Conservation (phyloP, 1,140 invertebrate genomes). For the Cheumatopsyche charites region DNA sequence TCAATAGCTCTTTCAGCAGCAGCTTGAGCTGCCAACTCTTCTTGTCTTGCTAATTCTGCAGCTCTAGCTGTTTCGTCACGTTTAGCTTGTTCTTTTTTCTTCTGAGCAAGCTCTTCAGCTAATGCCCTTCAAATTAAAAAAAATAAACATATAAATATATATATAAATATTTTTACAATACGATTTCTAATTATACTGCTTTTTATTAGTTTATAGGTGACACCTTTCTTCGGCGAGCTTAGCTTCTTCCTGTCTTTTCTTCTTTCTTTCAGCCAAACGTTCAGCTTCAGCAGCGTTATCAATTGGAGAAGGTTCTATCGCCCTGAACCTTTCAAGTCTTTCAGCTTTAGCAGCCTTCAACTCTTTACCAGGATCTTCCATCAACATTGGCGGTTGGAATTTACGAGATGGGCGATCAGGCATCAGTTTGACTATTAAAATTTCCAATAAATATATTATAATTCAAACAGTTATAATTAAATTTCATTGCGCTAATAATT, state of each 20-base stretch:
- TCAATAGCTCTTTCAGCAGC: conserved; percentile 56
- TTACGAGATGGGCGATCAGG: conserved; percentile 68
- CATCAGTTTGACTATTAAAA: conserved; percentile 63
- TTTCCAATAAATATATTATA: neutral
- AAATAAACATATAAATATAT: neutral
- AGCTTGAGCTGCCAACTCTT: conserved; percentile 55
- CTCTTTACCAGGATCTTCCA: conserved; percentile 63
- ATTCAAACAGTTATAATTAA: too few relatives aligned
- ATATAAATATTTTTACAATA: neutral
- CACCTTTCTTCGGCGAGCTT: conserved; percentile 68
- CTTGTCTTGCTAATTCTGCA: conserved; percentile 55
- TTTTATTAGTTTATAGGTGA: neutral
- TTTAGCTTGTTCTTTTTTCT: conserved; percentile 61
- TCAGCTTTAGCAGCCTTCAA: conserved; percentile 64
- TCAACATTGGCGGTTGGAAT: conserved; percentile 64
- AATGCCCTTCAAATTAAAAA: conserved; percentile 54
- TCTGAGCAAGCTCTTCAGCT: conserved; percentile 51
- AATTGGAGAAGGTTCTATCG: conserved; percentile 55
- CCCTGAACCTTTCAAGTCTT: conserved; percentile 60
- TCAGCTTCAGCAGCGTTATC: conserved; percentile 59
- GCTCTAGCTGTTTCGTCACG: conserved; percentile 51
- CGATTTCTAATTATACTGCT: neutral
- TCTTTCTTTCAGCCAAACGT: conserved; percentile 65
- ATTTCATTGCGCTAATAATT: neutral
- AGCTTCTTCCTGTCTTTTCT: conserved; percentile 65